Percentiles rank a stretch among this genome's conserved stretches.
These are phyloP conservation scores for Bos javanicus DNA, from an alignment of 2,113 vertebrate species.

Conservation along the genomic window DNA sequence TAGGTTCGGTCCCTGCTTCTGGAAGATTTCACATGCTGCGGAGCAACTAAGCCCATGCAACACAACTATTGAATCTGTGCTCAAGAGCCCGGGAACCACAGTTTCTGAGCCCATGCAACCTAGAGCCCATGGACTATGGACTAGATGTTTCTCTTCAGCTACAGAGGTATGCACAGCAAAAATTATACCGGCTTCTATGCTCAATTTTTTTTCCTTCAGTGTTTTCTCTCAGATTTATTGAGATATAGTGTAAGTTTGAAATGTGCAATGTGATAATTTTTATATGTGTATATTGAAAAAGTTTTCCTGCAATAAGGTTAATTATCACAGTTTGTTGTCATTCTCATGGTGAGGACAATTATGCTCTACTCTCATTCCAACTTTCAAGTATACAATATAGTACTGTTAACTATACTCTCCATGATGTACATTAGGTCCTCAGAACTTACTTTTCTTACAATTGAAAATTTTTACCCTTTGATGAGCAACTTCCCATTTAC, in stretches of 20 bases:
- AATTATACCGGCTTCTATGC: neutral
- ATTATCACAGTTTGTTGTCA: no score
- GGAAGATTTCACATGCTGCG: neutral
- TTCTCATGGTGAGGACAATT: no score
- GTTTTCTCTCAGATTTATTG: no score
- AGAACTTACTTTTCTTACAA: neutral
- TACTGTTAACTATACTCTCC: neutral
- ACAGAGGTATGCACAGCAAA: neutral
- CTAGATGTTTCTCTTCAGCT: neutral
- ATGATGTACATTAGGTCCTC: neutral
- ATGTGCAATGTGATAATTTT: no score
- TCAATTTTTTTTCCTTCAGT: neutral
- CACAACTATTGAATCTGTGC: neutral
- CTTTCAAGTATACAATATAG: neutral
- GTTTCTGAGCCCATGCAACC: neutral
- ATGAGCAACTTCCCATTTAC: neutral
- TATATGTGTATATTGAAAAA: no score
- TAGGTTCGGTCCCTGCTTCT: neutral
- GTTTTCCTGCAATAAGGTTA: no score
- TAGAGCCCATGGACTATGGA: neutral
- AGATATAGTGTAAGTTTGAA: no score
- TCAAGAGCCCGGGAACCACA: neutral
- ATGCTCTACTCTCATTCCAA: neutral
- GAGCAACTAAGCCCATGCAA: neutral
- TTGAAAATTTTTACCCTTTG: neutral